phyloP scores from a whole-genome alignment of 2,113 vertebrate genomes.

The Empidonax alnorum region DNA sequence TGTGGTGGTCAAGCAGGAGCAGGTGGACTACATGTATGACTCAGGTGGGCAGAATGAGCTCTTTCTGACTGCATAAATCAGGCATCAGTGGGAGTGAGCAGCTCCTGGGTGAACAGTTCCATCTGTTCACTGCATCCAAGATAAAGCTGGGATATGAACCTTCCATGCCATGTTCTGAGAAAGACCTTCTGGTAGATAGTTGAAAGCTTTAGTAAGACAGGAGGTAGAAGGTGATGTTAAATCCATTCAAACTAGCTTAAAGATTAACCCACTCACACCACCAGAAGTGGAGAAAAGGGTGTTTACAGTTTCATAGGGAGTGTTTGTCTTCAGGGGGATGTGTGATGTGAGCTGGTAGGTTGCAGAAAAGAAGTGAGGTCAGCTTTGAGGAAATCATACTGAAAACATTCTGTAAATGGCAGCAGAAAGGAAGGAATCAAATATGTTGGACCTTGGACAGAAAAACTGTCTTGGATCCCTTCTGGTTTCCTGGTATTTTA shows the following conservation, averaged over 20 bases:
- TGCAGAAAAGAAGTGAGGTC: neutral
- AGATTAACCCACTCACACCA: neutral
- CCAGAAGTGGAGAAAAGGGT: neutral
- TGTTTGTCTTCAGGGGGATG: neutral
- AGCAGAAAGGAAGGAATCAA: neutral
- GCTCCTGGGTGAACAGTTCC: neutral
- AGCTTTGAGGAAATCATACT: neutral
- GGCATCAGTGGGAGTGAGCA: neutral
- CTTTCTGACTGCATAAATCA: fast-evolving
- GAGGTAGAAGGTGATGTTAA: neutral
- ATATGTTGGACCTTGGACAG: neutral
- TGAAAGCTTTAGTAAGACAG: neutral
- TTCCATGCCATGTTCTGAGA: fast-evolving
- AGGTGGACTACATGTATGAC: constrained; percentile 87
- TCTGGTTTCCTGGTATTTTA: neutral
- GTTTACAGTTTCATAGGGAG: neutral
- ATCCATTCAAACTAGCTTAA: neutral
- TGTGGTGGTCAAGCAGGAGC: constrained; percentile 94
- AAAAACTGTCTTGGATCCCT: neutral
- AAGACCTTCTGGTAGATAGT: neutral
- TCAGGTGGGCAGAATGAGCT: constrained; percentile 76
- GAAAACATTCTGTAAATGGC: neutral
- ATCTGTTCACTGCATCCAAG: neutral
- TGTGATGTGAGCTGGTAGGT: neutral
- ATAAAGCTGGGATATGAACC: neutral